These are phyloP conservation scores for Amphiura filiformis DNA, from an alignment of 35 echinoderm and acorn worm genomes.

Conservation along the genomic window DNA sequence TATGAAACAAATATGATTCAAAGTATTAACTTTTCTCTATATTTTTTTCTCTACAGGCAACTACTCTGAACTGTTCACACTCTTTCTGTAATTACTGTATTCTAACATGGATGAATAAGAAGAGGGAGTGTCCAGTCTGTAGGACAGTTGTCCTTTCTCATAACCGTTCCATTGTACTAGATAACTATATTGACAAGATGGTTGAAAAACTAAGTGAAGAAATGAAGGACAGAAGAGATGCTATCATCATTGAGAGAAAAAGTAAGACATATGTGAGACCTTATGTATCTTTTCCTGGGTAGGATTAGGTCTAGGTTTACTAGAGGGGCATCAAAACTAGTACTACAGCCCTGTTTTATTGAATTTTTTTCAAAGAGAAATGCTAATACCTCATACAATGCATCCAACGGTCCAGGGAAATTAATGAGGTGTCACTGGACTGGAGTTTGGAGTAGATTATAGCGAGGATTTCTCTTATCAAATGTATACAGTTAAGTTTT, in stretches of 20 bases:
- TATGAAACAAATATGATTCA: no score
- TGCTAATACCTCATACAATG: neutral
- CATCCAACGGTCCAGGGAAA: no score
- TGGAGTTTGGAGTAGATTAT: no score
- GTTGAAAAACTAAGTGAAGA: conserved; percentile 84
- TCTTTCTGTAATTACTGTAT: conserved; percentile 97
- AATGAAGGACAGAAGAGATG: conserved; percentile 63
- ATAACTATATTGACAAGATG: conserved; percentile 99
- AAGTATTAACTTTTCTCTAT: no score
- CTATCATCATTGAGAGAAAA: conserved; percentile 76
- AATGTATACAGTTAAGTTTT: no score
- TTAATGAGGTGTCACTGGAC: no score
- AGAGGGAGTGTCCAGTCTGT: conserved; percentile 89
- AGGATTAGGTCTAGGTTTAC: neutral
- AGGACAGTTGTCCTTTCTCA: conserved; percentile 51
- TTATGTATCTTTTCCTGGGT: no score
- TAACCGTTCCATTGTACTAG: conserved; percentile 77
- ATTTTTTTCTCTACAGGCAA: conserved; percentile 66
- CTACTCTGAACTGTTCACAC: conserved; percentile 96
- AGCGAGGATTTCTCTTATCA: no score
- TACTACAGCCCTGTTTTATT: neutral
- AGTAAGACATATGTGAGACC: conserved; percentile 44
- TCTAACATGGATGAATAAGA: conserved; percentile 70
- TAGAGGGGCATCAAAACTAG: neutral
- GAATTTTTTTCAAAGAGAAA: no score